Base-by-base conservation (phyloP, 2,113 vertebrate species). In the Rhabdornis inornatus region DNA sequence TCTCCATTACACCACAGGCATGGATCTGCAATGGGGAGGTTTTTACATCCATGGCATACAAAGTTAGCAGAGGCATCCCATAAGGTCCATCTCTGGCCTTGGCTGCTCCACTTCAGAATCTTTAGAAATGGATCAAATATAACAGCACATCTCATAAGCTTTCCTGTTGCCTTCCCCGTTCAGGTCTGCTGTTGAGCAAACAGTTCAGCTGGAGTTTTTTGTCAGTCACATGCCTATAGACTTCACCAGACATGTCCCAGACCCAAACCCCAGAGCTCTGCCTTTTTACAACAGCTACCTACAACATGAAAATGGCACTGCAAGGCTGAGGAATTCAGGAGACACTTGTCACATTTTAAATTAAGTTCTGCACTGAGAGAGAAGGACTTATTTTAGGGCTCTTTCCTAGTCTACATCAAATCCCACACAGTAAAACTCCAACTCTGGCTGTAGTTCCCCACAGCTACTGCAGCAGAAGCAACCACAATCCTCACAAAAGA, bases 81-180 rank as follows among this genome's bases (percentile, higher is more conserved):
- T 35, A 50, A 55, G 17, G 33, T 47, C 37, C 22, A 52, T 23
- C 65, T 64, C 50, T 55, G 52, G 35, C 50, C 44, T 83, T 56
- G 56, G 68, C 52, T 79, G 59, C 47, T 60, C 17, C 17, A 10
- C 45, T 63, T 66, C 6, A 39, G 57, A 72, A 14, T n/a, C 50
- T 89, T 44, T 60, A 77, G 55, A 76, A 77, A 92, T 15, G 3
- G 70, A 86, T 52, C 23, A 56, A 66, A 59, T 30, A 35, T 28
- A 81, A 50, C 18, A 70, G 35, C n/a, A 47, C 25, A 27, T 30
- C 47, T 94, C 52, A 10, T 0, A 3, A 30, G 42, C 37, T 64
- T 83, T 57, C 59, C 53, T 1, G 0, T 8, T 35, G 55, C 1
- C 1, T 47, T 74, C 50, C 49, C 47, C 1, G 0, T 39, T 74